These are phyloP conservation scores for Vespertilio murinus DNA, from an alignment of 2,797 vertebrate genomes.

Conservation along the genomic window DNA sequence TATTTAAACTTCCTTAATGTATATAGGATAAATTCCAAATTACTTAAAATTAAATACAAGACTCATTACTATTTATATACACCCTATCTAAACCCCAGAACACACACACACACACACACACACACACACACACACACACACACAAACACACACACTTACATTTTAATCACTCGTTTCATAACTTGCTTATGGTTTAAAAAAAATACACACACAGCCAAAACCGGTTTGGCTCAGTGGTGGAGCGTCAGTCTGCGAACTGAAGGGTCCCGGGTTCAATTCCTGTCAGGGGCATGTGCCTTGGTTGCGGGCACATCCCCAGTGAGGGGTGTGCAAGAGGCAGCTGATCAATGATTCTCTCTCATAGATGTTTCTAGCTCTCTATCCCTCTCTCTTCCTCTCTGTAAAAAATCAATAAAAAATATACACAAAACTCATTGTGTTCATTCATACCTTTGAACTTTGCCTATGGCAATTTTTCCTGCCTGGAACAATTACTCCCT, in stretches of 20 bases:
- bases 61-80: neutral
- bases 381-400: no score
- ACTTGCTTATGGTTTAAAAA: neutral
- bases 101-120: neutral
- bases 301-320: no score
- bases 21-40: neutral
- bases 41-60: neutral
- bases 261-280: no score
- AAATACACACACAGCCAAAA: no score
- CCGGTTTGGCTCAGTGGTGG: no score
- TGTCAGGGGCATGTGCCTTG: no score
- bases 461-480: neutral
- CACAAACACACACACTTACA: neutral
- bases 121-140: no score
- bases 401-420: no score
- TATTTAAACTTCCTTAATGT: neutral
- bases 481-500: rapidly evolving
- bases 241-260: no score
- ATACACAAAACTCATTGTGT: neutral
- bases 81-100: neutral
- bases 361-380: no score
- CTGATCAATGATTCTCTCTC: no score
- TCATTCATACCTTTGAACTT: neutral
- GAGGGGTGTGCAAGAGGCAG: no score
- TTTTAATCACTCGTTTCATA: neutral